phyloP scores from a whole-genome alignment of 1,140 invertebrate species.

The Linepithema humile region DNA sequence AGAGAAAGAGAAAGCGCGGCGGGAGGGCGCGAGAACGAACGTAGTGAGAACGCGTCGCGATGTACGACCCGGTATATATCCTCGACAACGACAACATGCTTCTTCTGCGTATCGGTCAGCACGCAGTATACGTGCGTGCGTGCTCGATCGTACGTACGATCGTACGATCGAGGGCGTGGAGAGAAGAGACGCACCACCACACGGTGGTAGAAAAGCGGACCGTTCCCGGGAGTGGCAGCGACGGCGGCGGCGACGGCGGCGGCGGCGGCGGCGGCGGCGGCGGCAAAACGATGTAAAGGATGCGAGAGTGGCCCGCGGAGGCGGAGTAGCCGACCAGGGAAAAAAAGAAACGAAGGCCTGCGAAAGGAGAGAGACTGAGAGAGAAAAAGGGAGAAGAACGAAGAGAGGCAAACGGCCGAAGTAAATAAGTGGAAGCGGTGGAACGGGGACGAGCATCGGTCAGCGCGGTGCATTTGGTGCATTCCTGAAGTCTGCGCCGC shows the following conservation, averaged over 20 bases:
- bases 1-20: slow-evolving; percentile 25
- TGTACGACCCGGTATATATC: slow-evolving; percentile 34
- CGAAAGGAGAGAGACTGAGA: not conserved
- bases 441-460: slow-evolving; percentile 69
- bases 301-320: slow-evolving; percentile 50
- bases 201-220: slow-evolving; percentile 34
- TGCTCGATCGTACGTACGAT: slow-evolving; percentile 6
- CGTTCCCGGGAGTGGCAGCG: slow-evolving; percentile 33
- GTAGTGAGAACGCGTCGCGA: too few species aligned
- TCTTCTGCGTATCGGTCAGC: slow-evolving; percentile 27
- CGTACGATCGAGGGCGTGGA: slow-evolving; percentile 33
- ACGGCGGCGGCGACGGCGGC: not conserved
- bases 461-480: slow-evolving; percentile 80
- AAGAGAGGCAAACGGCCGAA: slow-evolving; percentile 66
- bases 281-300: slow-evolving; percentile 55
- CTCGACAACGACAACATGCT: slow-evolving; percentile 20
- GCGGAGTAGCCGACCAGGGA: slow-evolving; percentile 42
- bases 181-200: slow-evolving; percentile 59
- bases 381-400: not conserved
- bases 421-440: slow-evolving; percentile 79
- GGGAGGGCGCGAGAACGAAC: slow-evolving; percentile 19
- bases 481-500: slow-evolving; percentile 79
- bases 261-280: slow-evolving; percentile 3
- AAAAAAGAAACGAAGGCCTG: slow-evolving; percentile 28
- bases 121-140: not conserved